Evolutionary conservation across 2,113 vertebrate genomes (phyloP).

Genomic region (Pholis gunnellus): DNA sequence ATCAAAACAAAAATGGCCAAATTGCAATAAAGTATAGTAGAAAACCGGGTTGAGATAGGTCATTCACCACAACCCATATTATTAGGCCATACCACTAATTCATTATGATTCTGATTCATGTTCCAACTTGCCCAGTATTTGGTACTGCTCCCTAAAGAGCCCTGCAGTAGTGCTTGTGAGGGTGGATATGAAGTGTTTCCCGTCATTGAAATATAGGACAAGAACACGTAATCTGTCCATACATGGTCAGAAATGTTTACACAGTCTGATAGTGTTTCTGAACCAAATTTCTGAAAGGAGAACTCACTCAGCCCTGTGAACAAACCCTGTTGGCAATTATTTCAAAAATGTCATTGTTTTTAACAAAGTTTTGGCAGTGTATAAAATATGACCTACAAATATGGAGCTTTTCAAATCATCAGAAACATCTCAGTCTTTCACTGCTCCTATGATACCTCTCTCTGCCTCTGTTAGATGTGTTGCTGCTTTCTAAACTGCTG

Average conservation of each 20-base stretch:
- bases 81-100: neutral
- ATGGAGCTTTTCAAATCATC: neutral
- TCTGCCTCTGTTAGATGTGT: neutral
- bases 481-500: neutral
- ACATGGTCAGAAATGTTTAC: conserved; percentile 48
- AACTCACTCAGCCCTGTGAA: neutral
- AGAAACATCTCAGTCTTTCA: neutral
- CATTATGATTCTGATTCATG: neutral
- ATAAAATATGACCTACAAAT: neutral
- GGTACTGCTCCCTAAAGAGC: neutral
- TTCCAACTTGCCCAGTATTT: neutral
- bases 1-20: neutral
- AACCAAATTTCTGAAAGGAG: neutral
- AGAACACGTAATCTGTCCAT: conserved; percentile 29
- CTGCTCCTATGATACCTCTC: neutral
- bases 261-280: neutral
- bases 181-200: neutral
- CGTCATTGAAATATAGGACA: neutral
- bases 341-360: neutral
- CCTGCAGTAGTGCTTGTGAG: neutral
- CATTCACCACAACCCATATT: neutral
- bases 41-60: neutral
- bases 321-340: neutral
- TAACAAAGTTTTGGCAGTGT: neutral
- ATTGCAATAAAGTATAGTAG: neutral